A percentile compares a stretch with the other conserved stretches of the same genome.
These are phyloP conservation scores for Odontomachus brunneus DNA, from an alignment of 1,140 invertebrate species.

Conservation along the genomic window DNA sequence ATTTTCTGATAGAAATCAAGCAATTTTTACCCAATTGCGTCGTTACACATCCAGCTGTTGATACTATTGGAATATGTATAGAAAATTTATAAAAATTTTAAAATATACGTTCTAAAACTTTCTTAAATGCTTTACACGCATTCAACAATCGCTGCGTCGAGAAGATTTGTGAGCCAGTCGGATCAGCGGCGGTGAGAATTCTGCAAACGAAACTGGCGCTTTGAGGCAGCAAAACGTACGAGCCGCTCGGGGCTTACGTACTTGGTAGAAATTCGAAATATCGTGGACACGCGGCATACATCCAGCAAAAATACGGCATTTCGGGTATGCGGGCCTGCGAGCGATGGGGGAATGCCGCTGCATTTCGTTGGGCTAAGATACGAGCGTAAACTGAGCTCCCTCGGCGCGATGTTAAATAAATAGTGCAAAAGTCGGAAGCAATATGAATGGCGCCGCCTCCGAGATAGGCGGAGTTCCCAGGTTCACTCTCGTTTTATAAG, in stretches of 20 bases:
- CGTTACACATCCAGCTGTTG: too few relatives aligned
- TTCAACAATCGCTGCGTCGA: too few relatives aligned
- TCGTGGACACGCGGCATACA: neutral
- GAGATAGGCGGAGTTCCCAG: constrained; percentile 1
- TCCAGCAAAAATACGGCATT: neutral
- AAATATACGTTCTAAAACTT: too few relatives aligned
- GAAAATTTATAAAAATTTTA: too few relatives aligned
- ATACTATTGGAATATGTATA: too few relatives aligned
- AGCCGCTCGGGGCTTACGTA: neutral
- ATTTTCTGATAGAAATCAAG: too few relatives aligned
- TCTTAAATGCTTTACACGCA: too few relatives aligned
- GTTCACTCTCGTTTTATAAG: neutral
- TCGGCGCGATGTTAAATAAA: constrained; percentile 6
- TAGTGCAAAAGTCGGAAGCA: neutral
- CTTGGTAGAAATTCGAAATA: constrained; percentile 19
- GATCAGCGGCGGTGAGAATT: neutral
- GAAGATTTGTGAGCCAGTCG: too few relatives aligned
- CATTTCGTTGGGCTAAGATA: constrained; percentile 12
- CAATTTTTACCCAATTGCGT: too few relatives aligned
- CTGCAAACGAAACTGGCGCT: neutral
- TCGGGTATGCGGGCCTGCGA: neutral
- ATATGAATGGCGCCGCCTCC: constrained; percentile 5
- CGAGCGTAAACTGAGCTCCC: neutral
- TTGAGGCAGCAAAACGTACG: neutral
- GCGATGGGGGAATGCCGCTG: neutral